Conservation (phyloP, 2,113 vertebrate genomes). For the Melanotaenia duboulayi region DNA sequence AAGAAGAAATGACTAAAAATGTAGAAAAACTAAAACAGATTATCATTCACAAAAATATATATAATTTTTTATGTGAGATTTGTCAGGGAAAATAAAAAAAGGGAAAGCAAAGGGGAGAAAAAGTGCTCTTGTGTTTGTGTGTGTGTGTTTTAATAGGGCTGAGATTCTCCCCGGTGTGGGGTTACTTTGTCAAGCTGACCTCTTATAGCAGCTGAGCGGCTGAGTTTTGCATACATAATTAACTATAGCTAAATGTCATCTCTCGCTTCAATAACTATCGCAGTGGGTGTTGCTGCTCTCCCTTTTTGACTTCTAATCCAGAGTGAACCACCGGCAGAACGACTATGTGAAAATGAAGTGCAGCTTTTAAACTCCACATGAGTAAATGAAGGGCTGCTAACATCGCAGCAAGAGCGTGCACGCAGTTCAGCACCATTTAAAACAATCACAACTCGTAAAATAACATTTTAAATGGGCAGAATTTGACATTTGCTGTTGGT, state of each 20-base stretch:
- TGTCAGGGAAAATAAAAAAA: slow-evolving; percentile 38
- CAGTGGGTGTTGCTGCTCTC: slow-evolving; percentile 75
- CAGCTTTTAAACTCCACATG: slow-evolving; percentile 58
- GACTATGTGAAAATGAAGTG: slow-evolving; percentile 62
- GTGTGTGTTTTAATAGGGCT: slow-evolving; percentile 74
- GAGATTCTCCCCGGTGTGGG: slow-evolving; percentile 74
- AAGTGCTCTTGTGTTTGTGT: slow-evolving; percentile 25
- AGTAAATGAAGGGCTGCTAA: slow-evolving; percentile 46
- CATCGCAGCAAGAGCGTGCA: background rate
- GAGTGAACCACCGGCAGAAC: slow-evolving; percentile 52
- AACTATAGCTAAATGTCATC: slow-evolving; percentile 82
- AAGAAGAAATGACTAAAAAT: slow-evolving; percentile 4
- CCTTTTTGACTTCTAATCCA: slow-evolving; percentile 72
- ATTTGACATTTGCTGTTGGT: background rate
- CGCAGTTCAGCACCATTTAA: slow-evolving; percentile 49
- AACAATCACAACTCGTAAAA: slow-evolving; percentile 39
- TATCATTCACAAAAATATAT: background rate
- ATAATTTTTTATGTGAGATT: slow-evolving; percentile 27
- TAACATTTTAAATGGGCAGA: slow-evolving; percentile 26
- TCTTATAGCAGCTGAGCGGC: slow-evolving; percentile 73
- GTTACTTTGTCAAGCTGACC: slow-evolving; percentile 82
- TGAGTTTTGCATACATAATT: slow-evolving; percentile 84
- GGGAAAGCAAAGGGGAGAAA: slow-evolving; percentile 28
- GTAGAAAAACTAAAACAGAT: background rate
- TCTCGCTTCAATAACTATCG: slow-evolving; percentile 76